Evolutionary conservation across 2,888 invertebrate species (phyloP), one percentile per base, ranked within the genome.

Genomic region (Cryptus viduatorius): DNA sequence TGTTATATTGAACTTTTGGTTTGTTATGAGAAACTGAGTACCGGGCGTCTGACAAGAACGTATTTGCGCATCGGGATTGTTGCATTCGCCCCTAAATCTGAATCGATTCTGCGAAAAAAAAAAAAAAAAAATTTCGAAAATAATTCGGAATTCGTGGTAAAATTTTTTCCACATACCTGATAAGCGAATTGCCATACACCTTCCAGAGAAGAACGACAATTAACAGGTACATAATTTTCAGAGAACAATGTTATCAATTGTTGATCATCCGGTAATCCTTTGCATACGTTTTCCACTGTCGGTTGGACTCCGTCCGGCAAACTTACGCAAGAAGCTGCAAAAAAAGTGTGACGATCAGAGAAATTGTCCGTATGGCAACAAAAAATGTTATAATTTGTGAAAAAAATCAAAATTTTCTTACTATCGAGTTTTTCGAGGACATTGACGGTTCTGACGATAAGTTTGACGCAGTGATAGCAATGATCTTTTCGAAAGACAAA

Each of bases 141-240:
- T 44, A 24, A 24, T 3, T 14, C 12, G 4, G 1, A 48, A 44
- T n/a, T 44, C 14, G 1, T 8, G 4, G 24, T 12, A 2, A 19
- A 19, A 65, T 12, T 16, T 16, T 61, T 5, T 59, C 29, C 3
- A 14, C 79, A 67, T 89, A 94, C 95, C 94, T 97, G 97, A 93
- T 98, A 98, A 1, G 97, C 97, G 95, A 98, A 98, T 90, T 98
- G 98, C 98, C 98, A 98, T n/a, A 98, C 98, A 79, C 98, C 98
- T 95, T 98, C 98, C 53, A 98, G 94, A 5, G 98, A 98, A 3
- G 98, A 98, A 83, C 98, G 95, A 91, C 98, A 98, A 94, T 98
- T 98, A 1, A 98, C 96, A 50, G 98, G 98, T 0, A 97, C 96
- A 93, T 97, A 97, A 94, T 98, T 98, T 91, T 98, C 98, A 59